Evolutionary conservation across 2,797 vertebrate species (phyloP), one percentile per base, ranked within the genome.

Genomic region (Neosilurus mollespiculum): DNA sequence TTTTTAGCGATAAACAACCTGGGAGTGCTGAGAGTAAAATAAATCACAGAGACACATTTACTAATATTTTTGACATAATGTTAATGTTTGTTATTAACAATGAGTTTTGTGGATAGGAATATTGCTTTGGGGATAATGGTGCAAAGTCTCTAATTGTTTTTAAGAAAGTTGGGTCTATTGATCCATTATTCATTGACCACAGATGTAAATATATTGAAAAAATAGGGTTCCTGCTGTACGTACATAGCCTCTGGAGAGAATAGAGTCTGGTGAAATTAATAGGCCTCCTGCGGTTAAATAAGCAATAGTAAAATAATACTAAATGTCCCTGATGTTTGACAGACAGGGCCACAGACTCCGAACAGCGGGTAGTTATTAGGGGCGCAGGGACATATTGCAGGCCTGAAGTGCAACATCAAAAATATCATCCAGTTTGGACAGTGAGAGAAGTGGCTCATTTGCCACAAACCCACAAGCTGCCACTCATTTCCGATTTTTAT

Each of bases 271-370:
- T 94, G 91, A 95, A 94, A 95, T 95, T 94, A 95, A 95, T 95
- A 94, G 94, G 94, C 94, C 93, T 95, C 94, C 94, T 87, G 93
- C 91, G 92, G 94, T 92, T 95, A 93, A 93, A 94, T 94, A 95
- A 94, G 94, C 93, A 93, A 90, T 92, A 89, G 92, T 91, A 91
- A 94, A 95, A 94, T 94, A 93, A 94, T 92, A 93, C 92, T 94
- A 94, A 95, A 94, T 93, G 92, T 94, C 90, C 92, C 92, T 92
- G 91, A 90, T 86, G 87, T 88, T 90, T 94, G 93, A 95, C 93
- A 93, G 94, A 94, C 94, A 93, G 93, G 93, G 90, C 90, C 90
- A 90, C 91, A 93, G 92, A 92, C 93, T 93, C 91, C 34, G 87
- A 95, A 94, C 94, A 95, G 94, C 93, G 92, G 95, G 94, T 94